Evolutionary conservation across 2,888 invertebrate species (phyloP).

Genomic region (Agrypnus murinus): DNA sequence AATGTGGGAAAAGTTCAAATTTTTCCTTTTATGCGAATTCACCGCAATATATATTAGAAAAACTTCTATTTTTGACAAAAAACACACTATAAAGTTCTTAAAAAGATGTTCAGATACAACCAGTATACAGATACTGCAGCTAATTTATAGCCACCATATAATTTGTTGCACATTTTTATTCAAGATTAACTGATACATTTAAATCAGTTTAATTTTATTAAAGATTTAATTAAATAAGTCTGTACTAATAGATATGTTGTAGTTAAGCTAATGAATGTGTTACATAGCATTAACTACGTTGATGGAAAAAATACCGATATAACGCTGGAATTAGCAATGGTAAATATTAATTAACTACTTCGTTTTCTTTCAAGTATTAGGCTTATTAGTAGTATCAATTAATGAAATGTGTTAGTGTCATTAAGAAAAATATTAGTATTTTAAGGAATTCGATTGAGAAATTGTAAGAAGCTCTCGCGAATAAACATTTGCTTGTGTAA

Average conservation of each 20-base stretch:
- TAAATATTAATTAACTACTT: conserved; percentile 20
- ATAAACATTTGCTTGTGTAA: conserved; percentile 10
- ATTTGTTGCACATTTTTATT: conserved; percentile 9
- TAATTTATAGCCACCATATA: neutral
- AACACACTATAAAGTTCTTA: no score
- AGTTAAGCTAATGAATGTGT: conserved; percentile 25
- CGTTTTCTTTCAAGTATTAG: neutral
- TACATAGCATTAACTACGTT: neutral
- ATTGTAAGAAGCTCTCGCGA: no score
- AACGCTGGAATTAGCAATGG: neutral
- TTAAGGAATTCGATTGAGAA: neutral
- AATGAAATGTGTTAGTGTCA: conserved; percentile 2
- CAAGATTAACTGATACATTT: neutral
- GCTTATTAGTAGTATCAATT: conserved; percentile 23
- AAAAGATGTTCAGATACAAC: no score
- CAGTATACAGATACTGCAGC: no score
- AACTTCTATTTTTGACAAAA: no score
- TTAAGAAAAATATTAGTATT: conserved; percentile 1
- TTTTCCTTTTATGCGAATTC: no score
- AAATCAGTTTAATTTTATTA: neutral
- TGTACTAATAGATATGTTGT: conserved; percentile 25
- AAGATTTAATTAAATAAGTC: conserved; percentile 23
- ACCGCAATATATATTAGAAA: no score
- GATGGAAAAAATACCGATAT: neutral
- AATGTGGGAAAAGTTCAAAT: no score